A percentile compares a stretch with the other conserved stretches of the same genome.
Evolutionary conservation across 1,140 invertebrate species (phyloP).

Genomic region (Uloborus diversus): DNA sequence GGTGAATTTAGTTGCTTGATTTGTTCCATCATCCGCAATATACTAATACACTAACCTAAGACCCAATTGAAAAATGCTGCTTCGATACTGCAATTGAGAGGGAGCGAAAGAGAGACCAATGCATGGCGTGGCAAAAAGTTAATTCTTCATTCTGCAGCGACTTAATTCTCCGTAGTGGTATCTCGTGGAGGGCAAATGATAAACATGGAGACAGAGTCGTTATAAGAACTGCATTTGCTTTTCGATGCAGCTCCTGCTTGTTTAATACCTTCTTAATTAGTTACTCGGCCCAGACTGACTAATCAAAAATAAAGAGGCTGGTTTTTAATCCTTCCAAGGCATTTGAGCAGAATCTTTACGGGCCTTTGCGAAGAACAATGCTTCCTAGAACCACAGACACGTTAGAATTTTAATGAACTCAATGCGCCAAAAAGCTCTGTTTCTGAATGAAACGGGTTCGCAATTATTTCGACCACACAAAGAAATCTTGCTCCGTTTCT

Average conservation of each 20-base stretch:
- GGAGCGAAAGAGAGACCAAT: too few relatives aligned
- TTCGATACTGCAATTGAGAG: too few relatives aligned
- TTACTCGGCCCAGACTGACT: conserved; percentile 42
- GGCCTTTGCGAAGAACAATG: conserved; percentile 45
- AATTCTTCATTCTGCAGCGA: too few relatives aligned
- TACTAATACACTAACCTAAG: too few relatives aligned
- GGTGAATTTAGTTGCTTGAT: too few relatives aligned
- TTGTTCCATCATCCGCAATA: too few relatives aligned
- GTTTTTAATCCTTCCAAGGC: conserved; percentile 51
- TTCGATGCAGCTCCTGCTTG: conserved; percentile 32
- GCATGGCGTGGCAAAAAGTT: too few relatives aligned
- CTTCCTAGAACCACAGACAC: conserved; percentile 49
- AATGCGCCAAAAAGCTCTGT: conserved; percentile 27
- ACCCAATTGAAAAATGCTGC: too few relatives aligned
- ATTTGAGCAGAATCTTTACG: conserved; percentile 28
- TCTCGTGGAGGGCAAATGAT: too few relatives aligned
- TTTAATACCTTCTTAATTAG: conserved; percentile 56
- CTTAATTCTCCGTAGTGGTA: too few relatives aligned
- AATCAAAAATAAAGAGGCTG: conserved; percentile 54
- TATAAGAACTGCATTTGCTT: conserved; percentile 4
- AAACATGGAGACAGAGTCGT: conserved; percentile 5
- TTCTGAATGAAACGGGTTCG: conserved; percentile 29
- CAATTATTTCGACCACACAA: conserved; percentile 48
- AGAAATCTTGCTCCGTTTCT: conserved; percentile 39
- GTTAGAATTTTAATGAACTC: conserved; percentile 57